Conservation (phyloP, 1,140 invertebrate species). For the Euglossa dilemma region DNA sequence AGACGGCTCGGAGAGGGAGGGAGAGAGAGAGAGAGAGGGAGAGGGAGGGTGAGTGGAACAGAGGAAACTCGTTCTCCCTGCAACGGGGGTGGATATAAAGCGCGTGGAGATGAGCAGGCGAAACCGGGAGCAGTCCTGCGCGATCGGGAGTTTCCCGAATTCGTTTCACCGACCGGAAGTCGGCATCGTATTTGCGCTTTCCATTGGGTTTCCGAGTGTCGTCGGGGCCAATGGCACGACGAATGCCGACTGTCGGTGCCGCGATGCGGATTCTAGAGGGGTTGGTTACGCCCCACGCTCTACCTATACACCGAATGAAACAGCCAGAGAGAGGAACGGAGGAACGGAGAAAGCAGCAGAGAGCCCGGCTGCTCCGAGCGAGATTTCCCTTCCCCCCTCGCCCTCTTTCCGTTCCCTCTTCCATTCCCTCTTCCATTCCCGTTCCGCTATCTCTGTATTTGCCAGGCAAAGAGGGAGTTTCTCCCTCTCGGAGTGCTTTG, state of each 20-base stretch:
- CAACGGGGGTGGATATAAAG: conserved; percentile 45
- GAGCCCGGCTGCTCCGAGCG: conserved; percentile 15
- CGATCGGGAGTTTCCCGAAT: conserved; percentile 73
- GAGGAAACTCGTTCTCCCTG: neutral
- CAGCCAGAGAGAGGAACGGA: conserved; percentile 45
- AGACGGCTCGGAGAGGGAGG: conserved; percentile 21
- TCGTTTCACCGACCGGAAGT: conserved; percentile 76
- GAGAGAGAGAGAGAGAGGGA: conserved; percentile 43
- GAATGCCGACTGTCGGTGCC: conserved; percentile 78
- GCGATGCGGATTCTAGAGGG: conserved; percentile 72
- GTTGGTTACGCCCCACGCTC: conserved; percentile 77
- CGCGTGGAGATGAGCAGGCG: conserved; percentile 36
- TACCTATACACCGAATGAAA: conserved; percentile 65
- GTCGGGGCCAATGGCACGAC: conserved; percentile 78
- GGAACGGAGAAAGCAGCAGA: neutral
- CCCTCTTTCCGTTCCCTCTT: conserved; percentile 40
- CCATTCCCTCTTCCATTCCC: conserved; percentile 13
- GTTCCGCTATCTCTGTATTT: conserved; percentile 44
- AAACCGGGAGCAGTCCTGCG: conserved; percentile 67
- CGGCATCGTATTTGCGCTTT: conserved; percentile 80
- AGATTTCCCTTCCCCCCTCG: conserved; percentile 58
- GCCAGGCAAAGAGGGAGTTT: conserved; percentile 61
- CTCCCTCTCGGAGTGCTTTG: conserved; percentile 63
- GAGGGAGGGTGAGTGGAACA: conserved; percentile 35
- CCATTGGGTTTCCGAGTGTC: conserved; percentile 81